Evolutionary conservation across 2,888 invertebrate species (phyloP).

Genomic region (Taphrorychus bicolor): DNA sequence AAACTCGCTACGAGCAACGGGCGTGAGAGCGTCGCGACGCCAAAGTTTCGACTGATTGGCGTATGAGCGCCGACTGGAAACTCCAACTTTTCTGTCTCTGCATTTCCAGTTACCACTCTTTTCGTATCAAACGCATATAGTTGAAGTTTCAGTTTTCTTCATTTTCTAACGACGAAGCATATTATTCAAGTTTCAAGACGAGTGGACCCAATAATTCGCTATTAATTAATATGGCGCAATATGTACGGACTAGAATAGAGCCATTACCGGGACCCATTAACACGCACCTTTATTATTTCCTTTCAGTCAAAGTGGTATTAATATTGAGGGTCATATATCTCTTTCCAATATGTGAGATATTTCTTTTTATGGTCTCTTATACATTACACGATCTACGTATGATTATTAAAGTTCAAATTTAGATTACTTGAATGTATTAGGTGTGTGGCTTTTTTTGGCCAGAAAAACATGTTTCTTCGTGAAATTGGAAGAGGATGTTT

Average conservation of each 20-base stretch:
- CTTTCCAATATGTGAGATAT: too few relatives aligned
- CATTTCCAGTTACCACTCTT: constrained; percentile 2
- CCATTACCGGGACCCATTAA: neutral
- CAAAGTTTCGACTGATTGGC: constrained; percentile 15
- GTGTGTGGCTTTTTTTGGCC: too few relatives aligned
- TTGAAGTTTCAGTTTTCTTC: neutral
- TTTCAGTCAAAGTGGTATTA: neutral
- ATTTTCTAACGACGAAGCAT: too few relatives aligned
- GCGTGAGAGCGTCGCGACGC: constrained; percentile 14
- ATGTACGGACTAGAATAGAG: too few relatives aligned
- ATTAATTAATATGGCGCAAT: too few relatives aligned
- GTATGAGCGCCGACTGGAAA: constrained; percentile 18
- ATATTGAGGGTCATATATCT: neutral
- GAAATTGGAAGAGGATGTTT: neutral
- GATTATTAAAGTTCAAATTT: too few relatives aligned
- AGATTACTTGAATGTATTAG: too few relatives aligned
- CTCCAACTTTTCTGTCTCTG: neutral
- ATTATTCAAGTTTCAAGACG: too few relatives aligned
- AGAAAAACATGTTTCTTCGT: neutral
- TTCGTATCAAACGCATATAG: too few relatives aligned
- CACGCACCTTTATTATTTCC: neutral
- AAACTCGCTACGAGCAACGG: neutral
- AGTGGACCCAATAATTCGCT: neutral
- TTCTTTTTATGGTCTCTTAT: too few relatives aligned
- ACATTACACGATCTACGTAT: too few relatives aligned